Evolutionary conservation across 23 tunicate genomes (phyloP).

Genomic region (Trididemnum nubilum): DNA sequence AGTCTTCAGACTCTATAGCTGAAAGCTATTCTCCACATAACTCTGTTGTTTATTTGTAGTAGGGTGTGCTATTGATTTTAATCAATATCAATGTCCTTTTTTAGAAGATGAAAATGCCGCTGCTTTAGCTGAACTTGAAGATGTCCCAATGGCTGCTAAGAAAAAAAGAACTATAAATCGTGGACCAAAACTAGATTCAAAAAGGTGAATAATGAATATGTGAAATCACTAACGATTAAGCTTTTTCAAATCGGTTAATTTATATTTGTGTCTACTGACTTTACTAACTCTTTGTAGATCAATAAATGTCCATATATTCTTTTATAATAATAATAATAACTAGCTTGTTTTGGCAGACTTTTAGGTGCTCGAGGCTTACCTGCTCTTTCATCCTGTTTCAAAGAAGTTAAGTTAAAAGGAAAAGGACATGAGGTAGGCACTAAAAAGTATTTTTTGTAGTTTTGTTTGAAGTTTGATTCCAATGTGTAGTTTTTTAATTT

Average conservation of each 20-base stretch:
- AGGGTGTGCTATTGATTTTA: no score
- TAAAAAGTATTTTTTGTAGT: neutral
- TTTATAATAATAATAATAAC: no score
- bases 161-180: constrained; percentile 71
- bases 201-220: constrained; percentile 44
- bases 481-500: neutral
- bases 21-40: no score
- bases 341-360: no score
- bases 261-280: no score
- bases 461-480: neutral
- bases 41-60: no score
- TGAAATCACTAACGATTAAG: no score
- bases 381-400: constrained; percentile 48
- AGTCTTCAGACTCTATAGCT: no score
- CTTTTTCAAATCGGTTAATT: no score
- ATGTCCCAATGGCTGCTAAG: constrained; percentile 50
- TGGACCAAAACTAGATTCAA: constrained; percentile 79
- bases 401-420: constrained; percentile 70
- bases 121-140: constrained; percentile 67
- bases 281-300: no score
- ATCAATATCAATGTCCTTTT: neutral
- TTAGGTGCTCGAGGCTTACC: constrained; percentile 78
- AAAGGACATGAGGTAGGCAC: constrained; percentile 66
- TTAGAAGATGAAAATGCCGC: constrained; percentile 43
- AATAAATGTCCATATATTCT: no score